Percentiles rank a stretch among this genome's conserved stretches.
Conservation (phyloP, 2,113 vertebrate genomes). For the Daboia siamensis region DNA sequence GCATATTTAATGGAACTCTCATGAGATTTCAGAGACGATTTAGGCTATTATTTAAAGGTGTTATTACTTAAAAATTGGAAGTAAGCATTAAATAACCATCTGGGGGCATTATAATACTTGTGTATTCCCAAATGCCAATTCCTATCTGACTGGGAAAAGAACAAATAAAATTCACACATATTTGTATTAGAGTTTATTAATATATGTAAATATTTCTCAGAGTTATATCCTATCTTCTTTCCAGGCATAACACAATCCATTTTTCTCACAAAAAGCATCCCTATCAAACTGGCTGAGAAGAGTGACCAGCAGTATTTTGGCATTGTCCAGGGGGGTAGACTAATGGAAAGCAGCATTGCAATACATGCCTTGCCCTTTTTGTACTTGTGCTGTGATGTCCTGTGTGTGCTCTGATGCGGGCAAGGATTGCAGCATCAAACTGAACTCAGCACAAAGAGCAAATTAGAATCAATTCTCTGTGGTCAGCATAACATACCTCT, state of each 20-base stretch:
- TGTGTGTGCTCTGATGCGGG: neutral
- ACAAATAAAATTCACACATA: neutral
- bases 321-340: neutral
- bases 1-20: neutral
- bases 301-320: neutral
- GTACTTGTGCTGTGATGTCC: neutral
- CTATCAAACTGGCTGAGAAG: neutral
- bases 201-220: neutral
- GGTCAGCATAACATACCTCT: neutral
- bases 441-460: neutral
- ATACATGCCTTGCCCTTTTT: neutral
- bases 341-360: neutral
- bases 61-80: neutral
- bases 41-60: neutral
- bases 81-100: neutral
- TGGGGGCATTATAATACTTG: neutral
- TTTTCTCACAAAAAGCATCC: neutral
- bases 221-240: neutral
- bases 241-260: neutral
- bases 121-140: neutral
- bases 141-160: neutral
- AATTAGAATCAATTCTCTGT: neutral
- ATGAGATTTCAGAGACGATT: neutral
- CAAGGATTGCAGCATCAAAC: neutral
- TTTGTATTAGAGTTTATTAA: neutral